Evolutionary conservation across 2,797 vertebrate species (phyloP).

Genomic region (Brachyrhaphis roseni): DNA sequence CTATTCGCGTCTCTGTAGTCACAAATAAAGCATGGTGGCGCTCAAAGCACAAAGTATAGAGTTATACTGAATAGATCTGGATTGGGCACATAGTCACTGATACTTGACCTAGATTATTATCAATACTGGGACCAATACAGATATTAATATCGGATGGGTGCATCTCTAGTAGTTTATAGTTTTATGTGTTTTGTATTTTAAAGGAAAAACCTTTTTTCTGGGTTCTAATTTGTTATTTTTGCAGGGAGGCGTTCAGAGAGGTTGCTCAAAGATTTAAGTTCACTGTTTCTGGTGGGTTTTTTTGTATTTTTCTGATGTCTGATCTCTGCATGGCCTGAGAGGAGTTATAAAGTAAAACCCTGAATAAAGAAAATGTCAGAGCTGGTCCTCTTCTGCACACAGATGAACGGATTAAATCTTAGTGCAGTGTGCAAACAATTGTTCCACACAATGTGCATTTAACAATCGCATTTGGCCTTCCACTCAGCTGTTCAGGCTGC

Average conservation of each 20-base stretch:
- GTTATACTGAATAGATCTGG: too few relatives aligned
- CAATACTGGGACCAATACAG: too few relatives aligned
- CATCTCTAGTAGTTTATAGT: too few relatives aligned
- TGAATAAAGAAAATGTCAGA: slow-evolving; percentile 43
- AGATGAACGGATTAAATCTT: slow-evolving; percentile 79
- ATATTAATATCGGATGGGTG: too few relatives aligned
- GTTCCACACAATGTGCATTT: slow-evolving; percentile 62
- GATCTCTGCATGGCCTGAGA: slow-evolving; percentile 13
- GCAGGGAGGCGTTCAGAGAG: neutral
- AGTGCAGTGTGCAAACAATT: slow-evolving; percentile 72
- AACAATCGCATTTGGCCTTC: slow-evolving; percentile 60
- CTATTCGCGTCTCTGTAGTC: too few relatives aligned
- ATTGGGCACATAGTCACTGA: too few relatives aligned
- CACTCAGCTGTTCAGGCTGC: slow-evolving; percentile 45
- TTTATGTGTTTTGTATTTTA: neutral
- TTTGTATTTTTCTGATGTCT: slow-evolving; percentile 15
- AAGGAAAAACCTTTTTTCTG: neutral
- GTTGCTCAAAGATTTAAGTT: neutral
- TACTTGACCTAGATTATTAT: too few relatives aligned
- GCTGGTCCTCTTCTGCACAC: slow-evolving; percentile 15
- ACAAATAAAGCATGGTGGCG: too few relatives aligned
- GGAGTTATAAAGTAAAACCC: slow-evolving; percentile 32
- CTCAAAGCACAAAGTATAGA: too few relatives aligned
- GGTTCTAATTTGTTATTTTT: neutral
- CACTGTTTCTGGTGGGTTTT: neutral